Evolutionary conservation across 2,113 vertebrate genomes (phyloP), one percentile per base, ranked within the genome.

Genomic region (Leiothrix lutea): DNA sequence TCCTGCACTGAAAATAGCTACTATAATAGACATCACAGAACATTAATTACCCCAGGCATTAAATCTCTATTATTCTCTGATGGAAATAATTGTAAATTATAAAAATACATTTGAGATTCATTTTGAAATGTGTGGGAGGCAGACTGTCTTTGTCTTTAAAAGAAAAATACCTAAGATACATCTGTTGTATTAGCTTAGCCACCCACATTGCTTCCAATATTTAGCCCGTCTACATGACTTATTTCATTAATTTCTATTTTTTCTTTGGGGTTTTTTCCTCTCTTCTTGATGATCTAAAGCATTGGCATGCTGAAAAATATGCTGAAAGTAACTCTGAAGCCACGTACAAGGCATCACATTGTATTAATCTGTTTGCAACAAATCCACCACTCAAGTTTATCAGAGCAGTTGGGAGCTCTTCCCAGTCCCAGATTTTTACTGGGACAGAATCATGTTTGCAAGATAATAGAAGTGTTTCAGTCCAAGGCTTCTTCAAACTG

Each of bases 1-100:
- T 96, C 92, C 93, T 93, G 67, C 67, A 51, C 79, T 90, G 90
- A 77, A 95, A 89, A 91, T 83, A 95, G 56, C 62, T 88, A 78
- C 88, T 80, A 86, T 35, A 93, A 51, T 64, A 88, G 24, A 90
- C 90, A 94, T 48, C 82, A 86, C 28, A 90, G 81, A 92, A 82
- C 85, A 72, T 47, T 82, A 80, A 85, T 74, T 85, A 96, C 74
- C 67, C 26, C 47, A 65, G 61, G 86, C 80, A 94, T 60, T 69
- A 70, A 75, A 67, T 94, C 31, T 61, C n/a, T 66, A 80, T 90
- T 90, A 69, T 92, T 90, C 85, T 69, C 58, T 62, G 61, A 91
- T 0, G 6, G 79, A 93, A 96, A 80, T 91, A 36, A 95, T 54
- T 88, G 4, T 73, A 88, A 95, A 42, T 62, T 7, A 75, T 79